A percentile compares a stretch with the other conserved stretches of the same genome.
Evolutionary conservation across 2,113 vertebrate species (phyloP).

Genomic region (Alouatta palliata): DNA sequence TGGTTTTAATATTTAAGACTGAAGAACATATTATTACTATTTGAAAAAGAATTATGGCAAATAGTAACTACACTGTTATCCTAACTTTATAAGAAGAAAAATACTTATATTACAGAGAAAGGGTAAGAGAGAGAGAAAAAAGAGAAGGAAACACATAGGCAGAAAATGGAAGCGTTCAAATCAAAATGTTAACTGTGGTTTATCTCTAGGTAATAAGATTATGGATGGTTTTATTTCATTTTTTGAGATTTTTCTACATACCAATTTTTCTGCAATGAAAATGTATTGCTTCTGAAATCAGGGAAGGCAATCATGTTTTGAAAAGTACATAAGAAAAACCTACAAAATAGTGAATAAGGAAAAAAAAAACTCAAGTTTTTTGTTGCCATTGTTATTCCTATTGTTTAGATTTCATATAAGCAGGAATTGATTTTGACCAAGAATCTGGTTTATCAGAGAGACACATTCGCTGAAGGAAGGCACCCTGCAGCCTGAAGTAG

Average conservation of each 20-base stretch:
- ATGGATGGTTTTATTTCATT: background rate
- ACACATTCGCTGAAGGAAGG: background rate
- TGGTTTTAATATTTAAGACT: background rate
- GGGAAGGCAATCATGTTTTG: slow-evolving; percentile 21
- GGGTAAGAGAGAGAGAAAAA: background rate
- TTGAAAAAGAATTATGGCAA: background rate
- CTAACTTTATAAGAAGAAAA: background rate
- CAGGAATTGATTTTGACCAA: slow-evolving; percentile 44
- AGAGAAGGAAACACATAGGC: background rate
- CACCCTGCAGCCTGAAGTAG: background rate
- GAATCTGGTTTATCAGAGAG: slow-evolving; percentile 38
- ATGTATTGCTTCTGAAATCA: background rate
- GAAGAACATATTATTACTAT: background rate
- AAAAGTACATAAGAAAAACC: background rate
- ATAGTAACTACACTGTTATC: background rate
- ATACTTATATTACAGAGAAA: background rate
- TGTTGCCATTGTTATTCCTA: background rate
- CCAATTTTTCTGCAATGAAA: slow-evolving; percentile 24
- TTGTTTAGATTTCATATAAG: slow-evolving; percentile 32
- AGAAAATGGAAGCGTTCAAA: background rate
- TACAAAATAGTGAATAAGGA: background rate
- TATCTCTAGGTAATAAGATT: background rate
- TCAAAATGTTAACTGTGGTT: background rate
- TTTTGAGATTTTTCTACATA: background rate
- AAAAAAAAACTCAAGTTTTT: background rate